Evolutionary conservation across 2,113 vertebrate genomes (phyloP).

Genomic region (Falcunculus frontatus): DNA sequence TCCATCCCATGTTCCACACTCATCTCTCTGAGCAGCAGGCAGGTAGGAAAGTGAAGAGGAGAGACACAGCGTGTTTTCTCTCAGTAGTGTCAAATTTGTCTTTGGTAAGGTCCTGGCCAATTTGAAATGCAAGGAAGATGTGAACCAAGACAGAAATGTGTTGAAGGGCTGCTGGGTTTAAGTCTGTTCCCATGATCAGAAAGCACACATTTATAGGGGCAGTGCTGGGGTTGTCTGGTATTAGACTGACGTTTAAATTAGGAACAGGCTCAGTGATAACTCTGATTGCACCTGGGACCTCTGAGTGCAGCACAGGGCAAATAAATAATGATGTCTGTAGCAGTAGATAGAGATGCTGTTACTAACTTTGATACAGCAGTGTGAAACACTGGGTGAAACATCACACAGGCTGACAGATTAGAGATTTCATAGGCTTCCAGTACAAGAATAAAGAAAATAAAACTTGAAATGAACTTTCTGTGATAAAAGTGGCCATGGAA

Average conservation of each 20-base stretch:
- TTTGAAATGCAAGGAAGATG: not conserved
- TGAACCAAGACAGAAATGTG: not conserved
- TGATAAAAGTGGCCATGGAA: not conserved
- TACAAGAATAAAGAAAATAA: constrained; percentile 21
- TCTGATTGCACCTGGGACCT: constrained; percentile 35
- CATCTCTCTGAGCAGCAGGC: not conserved
- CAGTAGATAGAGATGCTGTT: constrained; percentile 7
- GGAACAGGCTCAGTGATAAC: not conserved
- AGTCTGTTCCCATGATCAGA: not conserved
- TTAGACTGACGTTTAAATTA: constrained; percentile 26
- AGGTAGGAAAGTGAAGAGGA: not conserved
- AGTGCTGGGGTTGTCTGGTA: not conserved
- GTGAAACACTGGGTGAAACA: constrained; percentile 7
- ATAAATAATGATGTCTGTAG: constrained; percentile 35
- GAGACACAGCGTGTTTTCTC: not conserved
- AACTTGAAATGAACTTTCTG: constrained; percentile 15
- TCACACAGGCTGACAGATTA: constrained; percentile 7
- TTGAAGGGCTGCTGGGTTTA: not conserved
- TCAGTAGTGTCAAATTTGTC: not conserved
- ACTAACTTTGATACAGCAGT: not conserved
- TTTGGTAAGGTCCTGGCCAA: not conserved
- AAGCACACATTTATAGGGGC: not conserved
- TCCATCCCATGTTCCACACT: not conserved
- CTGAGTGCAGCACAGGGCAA: constrained; percentile 10
- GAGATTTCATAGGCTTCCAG: constrained; percentile 6